Evolutionary conservation across 2,113 vertebrate species (phyloP).

Genomic region (Myotis lucifugus): DNA sequence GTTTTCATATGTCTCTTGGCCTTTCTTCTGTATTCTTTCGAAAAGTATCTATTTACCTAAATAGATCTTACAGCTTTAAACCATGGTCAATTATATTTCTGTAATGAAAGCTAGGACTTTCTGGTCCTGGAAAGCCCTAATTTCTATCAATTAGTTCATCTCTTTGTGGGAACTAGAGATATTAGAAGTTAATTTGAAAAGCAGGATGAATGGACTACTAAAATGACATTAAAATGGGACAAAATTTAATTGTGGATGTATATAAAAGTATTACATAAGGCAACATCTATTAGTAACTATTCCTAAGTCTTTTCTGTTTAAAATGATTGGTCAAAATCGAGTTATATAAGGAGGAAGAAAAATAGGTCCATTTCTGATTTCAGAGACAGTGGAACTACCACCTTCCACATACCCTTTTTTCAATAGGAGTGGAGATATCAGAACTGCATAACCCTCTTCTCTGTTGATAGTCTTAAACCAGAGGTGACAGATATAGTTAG

Average conservation of each 20-base stretch:
- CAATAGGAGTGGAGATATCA: background rate
- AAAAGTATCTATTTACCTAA: too few species aligned
- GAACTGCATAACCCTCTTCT: background rate
- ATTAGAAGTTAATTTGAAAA: constrained; percentile 21
- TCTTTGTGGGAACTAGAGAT: background rate
- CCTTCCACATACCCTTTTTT: background rate
- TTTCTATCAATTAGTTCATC: background rate
- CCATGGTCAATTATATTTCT: background rate
- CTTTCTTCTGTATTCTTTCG: too few species aligned
- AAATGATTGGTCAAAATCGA: background rate
- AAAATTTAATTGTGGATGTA: background rate
- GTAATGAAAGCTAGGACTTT: constrained; percentile 3
- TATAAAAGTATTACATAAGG: background rate
- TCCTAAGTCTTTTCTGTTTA: background rate
- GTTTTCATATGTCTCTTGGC: too few species aligned
- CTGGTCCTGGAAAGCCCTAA: background rate
- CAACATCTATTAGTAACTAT: background rate
- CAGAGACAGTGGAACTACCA: background rate
- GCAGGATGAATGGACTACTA: background rate
- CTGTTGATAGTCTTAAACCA: background rate
- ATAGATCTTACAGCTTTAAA: background rate
- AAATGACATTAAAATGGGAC: background rate
- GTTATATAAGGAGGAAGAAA: background rate
- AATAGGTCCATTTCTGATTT: background rate
- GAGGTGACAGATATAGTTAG: background rate